Evolutionary conservation across 2,113 vertebrate species (phyloP), one percentile per base, ranked within the genome.

Genomic region (Hyperoodon ampullatus): DNA sequence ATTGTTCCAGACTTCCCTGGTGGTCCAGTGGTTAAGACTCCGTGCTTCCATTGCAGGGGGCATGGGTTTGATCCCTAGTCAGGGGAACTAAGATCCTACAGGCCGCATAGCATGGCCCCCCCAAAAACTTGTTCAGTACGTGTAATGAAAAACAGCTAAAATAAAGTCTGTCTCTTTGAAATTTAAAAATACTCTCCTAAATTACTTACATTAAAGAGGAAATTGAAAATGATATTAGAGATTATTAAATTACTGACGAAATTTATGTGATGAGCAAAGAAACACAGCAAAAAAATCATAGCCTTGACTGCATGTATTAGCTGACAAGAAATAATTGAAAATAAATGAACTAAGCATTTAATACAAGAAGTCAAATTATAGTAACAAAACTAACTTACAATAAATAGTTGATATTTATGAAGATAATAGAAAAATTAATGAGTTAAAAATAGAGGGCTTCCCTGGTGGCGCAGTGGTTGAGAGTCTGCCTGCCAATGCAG

Each of bases 81-180:
- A 1, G 60, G 23, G 60, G 24, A 26, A 24, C 60, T 61, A 19
- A 19, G 55, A 55, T 55, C 6, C 60, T 24, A 26, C 23, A 61
- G 23, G 60, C 60, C 24, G 0, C 23, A 23, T 19, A 23, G 60
- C 9, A 4, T 10, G 23, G 10, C 24, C 60, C 15, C 47, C 14
- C 50, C 5, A 24, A 60, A 60, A 60, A 24, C 10, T 60, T 39
- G 23, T 8, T 96, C 33, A 77, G 71, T 68, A 89, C 30, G 3
- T 72, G 2, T 84, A 21, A 65, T 39, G 33, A 95, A 84, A 86
- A 94, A 58, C 14, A 86, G 39, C 26, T 84, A 80, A 85, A 85
- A 63, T 94, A 75, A 90, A 86, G 77, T 30, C 50, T 47, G 9
- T 93, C 50, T 91, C 77, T 71, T 83, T 89, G 60, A 88, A 95